Conservation (phyloP, 1,140 invertebrate species). For the Drosophila willistoni region DNA sequence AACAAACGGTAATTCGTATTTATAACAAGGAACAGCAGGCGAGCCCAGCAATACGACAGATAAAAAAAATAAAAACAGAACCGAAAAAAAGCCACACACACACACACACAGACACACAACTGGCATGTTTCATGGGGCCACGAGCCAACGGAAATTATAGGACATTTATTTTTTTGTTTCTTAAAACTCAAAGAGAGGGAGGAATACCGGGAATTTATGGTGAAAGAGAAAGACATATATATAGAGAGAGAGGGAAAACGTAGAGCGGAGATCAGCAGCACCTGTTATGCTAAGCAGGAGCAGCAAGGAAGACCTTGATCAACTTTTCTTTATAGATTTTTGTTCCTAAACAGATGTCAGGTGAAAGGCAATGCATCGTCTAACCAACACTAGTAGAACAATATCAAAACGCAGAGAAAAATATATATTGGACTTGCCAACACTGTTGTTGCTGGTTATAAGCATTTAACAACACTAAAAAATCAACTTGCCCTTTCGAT, state of each 20-base stretch:
- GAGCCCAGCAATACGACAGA: slow-evolving; percentile 4
- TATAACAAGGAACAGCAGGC: slow-evolving; percentile 24
- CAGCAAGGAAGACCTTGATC: neutral
- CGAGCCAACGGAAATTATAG: slow-evolving; percentile 27
- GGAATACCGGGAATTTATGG: neutral
- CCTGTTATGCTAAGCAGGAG: slow-evolving; percentile 11
- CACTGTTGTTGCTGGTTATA: too few relatives aligned
- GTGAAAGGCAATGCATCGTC: neutral
- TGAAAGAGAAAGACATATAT: neutral
- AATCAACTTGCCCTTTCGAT: too few relatives aligned
- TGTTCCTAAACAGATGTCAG: neutral
- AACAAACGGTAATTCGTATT: slow-evolving; percentile 53
- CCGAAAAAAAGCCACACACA: neutral
- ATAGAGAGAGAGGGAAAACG: neutral
- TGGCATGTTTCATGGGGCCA: slow-evolving; percentile 16
- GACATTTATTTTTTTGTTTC: slow-evolving; percentile 8
- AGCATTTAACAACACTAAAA: too few relatives aligned
- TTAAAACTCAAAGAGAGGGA: too few relatives aligned
- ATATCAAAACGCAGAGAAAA: too few relatives aligned
- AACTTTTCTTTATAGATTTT: neutral
- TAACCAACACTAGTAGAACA: too few relatives aligned
- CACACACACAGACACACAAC: neutral
- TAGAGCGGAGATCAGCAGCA: neutral
- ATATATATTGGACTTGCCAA: too few relatives aligned
- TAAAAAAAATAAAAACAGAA: slow-evolving; percentile 7